These are phyloP conservation scores for Gymnogyps californianus DNA, from an alignment of 2,113 vertebrate species.

Conservation along the genomic window DNA sequence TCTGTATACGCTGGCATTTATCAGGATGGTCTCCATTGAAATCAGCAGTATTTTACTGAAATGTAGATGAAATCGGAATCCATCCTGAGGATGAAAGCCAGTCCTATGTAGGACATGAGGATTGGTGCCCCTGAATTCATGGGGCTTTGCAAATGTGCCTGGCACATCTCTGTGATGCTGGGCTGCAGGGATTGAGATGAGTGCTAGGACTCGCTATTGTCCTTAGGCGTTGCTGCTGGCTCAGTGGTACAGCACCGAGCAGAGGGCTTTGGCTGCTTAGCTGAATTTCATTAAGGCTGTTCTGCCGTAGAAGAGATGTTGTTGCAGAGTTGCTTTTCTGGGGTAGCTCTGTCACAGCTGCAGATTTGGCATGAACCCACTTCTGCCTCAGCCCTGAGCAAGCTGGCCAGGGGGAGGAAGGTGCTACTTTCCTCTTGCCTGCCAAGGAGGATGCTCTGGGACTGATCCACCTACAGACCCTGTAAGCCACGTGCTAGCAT, in stretches of 20 bases:
- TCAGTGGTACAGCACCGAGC: neutral
- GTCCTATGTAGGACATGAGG: neutral
- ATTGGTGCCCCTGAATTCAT: neutral
- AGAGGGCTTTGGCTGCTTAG: neutral
- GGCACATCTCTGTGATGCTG: neutral
- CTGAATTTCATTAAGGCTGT: neutral
- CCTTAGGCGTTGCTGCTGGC: neutral
- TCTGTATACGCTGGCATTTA: neutral
- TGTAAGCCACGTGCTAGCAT: fast-evolving
- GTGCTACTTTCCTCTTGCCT: neutral
- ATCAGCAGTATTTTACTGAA: neutral
- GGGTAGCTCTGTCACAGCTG: neutral
- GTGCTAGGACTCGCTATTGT: neutral
- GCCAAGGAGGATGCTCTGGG: neutral
- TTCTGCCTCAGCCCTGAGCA: neutral
- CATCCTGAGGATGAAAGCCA: neutral
- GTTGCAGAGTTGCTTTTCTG: neutral
- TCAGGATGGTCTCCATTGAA: neutral
- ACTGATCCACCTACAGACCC: neutral
- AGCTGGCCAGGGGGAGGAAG: neutral
- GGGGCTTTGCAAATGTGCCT: neutral
- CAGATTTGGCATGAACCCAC: fast-evolving
- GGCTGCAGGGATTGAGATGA: neutral
- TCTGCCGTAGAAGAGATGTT: neutral
- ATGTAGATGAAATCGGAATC: neutral